phyloP scores from a whole-genome alignment of 2,888 invertebrate species.

The Drosophila vallismaia region DNA sequence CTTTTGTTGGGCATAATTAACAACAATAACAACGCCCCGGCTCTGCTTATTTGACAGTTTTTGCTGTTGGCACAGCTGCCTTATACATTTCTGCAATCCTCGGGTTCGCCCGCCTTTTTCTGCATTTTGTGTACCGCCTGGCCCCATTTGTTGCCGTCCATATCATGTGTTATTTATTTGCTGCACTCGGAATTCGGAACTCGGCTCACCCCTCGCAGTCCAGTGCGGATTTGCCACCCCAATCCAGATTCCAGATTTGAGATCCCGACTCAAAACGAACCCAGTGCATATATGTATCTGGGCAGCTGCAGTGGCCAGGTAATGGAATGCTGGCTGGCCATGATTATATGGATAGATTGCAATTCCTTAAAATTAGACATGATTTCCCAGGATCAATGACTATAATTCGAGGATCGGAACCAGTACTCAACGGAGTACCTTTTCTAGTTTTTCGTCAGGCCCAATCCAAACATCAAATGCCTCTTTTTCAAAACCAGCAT shows the following conservation, averaged over 20 bases:
- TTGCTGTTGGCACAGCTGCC: slow-evolving; percentile 49
- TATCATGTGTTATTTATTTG: slow-evolving; percentile 55
- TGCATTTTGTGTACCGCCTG: slow-evolving; percentile 42
- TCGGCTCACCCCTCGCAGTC: slow-evolving; percentile 27
- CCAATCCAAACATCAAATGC: neutral
- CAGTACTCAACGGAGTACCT: neutral
- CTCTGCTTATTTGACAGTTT: slow-evolving; percentile 49
- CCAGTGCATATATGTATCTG: neutral
- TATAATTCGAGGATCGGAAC: neutral
- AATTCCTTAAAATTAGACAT: neutral
- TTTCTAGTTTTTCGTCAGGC: too few relatives aligned
- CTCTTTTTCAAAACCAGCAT: neutral
- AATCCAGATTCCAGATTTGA: neutral
- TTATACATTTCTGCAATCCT: slow-evolving; percentile 39
- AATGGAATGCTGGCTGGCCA: slow-evolving; percentile 18
- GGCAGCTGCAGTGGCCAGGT: slow-evolving; percentile 47
- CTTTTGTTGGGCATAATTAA: slow-evolving; percentile 63
- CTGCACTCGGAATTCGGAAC: slow-evolving; percentile 39
- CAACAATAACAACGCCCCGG: slow-evolving; percentile 54
- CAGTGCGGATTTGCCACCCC: slow-evolving; percentile 21
- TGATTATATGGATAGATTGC: neutral
- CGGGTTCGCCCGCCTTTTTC: slow-evolving; percentile 29
- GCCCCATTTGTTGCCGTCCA: slow-evolving; percentile 45
- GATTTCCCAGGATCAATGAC: neutral
- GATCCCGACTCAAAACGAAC: slow-evolving; percentile 1